Conservation (phyloP, 2,113 vertebrate species). For the Brachyistius frenatus region DNA sequence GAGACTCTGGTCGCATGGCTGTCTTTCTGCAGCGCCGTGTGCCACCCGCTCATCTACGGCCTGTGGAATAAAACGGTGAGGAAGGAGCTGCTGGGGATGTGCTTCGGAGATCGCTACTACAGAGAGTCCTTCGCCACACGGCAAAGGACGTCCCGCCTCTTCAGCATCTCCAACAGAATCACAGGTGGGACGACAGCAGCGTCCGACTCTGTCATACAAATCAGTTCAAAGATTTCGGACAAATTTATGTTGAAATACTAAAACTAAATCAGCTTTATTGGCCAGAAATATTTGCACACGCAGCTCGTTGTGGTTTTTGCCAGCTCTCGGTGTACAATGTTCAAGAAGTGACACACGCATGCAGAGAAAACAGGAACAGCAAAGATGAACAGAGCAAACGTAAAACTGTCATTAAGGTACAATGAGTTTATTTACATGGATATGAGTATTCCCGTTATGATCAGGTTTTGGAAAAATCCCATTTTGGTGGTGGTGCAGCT, state of each 20-base stretch:
- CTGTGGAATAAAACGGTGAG: constrained; percentile 99
- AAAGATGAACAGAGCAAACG: no score
- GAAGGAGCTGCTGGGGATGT: constrained; percentile 97
- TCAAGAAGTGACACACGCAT: no score
- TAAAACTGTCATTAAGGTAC: no score
- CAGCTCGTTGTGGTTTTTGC: no score
- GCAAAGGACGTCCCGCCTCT: constrained; percentile 91
- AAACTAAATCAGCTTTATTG: no score
- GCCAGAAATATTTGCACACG: no score
- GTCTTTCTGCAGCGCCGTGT: constrained; percentile 94
- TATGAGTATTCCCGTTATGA: no score
- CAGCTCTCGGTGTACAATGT: no score
- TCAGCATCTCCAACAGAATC: constrained; percentile 98
- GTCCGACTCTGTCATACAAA: background rate
- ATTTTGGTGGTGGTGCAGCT: no score
- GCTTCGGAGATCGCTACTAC: constrained; percentile 95
- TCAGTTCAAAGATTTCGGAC: background rate
- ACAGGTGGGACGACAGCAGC: constrained; percentile 86
- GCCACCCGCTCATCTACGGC: constrained; percentile 96
- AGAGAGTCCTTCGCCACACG: constrained; percentile 93
- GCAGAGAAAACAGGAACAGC: no score
- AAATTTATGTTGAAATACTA: background rate
- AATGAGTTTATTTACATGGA: no score
- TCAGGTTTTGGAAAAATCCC: no score
- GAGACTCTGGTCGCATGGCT: constrained; percentile 97